Base-by-base conservation (phyloP, 64 coral and sea anemone genomes). In the Porites lutea region DNA sequence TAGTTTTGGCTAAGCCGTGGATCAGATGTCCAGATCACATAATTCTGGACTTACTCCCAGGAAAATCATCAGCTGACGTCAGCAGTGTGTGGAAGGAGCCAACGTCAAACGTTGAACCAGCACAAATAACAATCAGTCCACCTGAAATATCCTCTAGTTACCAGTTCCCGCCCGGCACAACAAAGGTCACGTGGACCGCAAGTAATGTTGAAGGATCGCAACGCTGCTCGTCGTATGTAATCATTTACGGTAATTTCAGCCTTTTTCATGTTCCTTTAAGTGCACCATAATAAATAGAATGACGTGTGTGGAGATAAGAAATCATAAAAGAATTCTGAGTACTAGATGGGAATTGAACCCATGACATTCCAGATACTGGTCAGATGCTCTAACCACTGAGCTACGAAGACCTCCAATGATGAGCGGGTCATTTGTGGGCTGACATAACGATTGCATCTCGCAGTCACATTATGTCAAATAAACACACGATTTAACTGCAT, bases 61-160 rank as follows among this genome's bases (percentile, higher is more conserved):
- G 76, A 8, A 49, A 68, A 16, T 68, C 59, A 50, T 82, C 76
- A 43, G 88, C 88, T 57, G 77, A 71, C 8, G 88, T 90, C 11
- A 90, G 88, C 21, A n/a, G 45, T 48, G 46, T 71, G 62, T 90
- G 88, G 88, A 90, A 82, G 59, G 60, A 70, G n/a, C 88, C 88
- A 63, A 79, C 6, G 3, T 92, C 78, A 50, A 86, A 77, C 20
- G 27, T 79, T 3, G 8, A 87, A 2, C 53, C 53, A 0, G 5
- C 53, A 5, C 51, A 68, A 18, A 67, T 92, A 1, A 74, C 48
- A 6, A 60, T 87, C 72, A 68, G 19, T 16, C 91, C 91, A 3
- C 22, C 58, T 21, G 65, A 75, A 16, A 84, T 78, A 11, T 86
- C 52, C 19, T 61, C 82, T 68, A 87, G 75, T 16, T 92, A 87